Percentiles rank a stretch among this genome's conserved stretches.
phyloP scores from a whole-genome alignment of 2,113 vertebrate species.

The Antigone vipio region DNA sequence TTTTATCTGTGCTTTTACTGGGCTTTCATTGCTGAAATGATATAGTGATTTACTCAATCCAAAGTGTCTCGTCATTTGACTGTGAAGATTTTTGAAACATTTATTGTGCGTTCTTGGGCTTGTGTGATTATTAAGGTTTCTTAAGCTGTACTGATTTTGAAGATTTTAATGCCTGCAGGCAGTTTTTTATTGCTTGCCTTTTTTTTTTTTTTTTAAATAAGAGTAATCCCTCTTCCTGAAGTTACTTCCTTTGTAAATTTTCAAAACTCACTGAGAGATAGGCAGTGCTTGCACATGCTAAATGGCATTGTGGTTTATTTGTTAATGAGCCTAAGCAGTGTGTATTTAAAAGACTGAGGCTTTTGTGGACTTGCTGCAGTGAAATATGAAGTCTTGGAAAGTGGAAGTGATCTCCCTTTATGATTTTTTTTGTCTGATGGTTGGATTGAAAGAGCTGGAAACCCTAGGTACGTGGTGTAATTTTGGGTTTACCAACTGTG shows the following conservation, averaged over 20 bases:
- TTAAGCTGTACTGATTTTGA: background rate
- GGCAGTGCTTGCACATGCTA: background rate
- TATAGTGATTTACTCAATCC: background rate
- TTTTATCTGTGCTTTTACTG: background rate
- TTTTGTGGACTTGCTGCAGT: slow-evolving; percentile 5
- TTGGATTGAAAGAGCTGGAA: background rate
- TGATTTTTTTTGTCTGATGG: background rate
- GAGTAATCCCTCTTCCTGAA: background rate
- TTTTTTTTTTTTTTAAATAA: background rate
- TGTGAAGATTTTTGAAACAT: background rate
- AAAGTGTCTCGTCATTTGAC: background rate
- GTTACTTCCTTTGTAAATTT: background rate
- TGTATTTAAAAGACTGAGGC: background rate
- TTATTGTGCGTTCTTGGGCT: background rate
- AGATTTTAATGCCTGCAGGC: background rate
- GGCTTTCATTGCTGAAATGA: background rate
- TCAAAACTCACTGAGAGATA: background rate
- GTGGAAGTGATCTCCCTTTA: background rate
- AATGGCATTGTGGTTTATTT: background rate
- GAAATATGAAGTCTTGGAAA: background rate
- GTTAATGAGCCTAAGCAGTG: background rate
- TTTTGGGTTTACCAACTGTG: background rate
- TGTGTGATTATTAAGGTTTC: background rate
- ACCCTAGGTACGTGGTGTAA: background rate
- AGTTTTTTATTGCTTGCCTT: background rate